Evolutionary conservation across 2,888 invertebrate genomes (phyloP).

Genomic region (Drosophila multiciliata): DNA sequence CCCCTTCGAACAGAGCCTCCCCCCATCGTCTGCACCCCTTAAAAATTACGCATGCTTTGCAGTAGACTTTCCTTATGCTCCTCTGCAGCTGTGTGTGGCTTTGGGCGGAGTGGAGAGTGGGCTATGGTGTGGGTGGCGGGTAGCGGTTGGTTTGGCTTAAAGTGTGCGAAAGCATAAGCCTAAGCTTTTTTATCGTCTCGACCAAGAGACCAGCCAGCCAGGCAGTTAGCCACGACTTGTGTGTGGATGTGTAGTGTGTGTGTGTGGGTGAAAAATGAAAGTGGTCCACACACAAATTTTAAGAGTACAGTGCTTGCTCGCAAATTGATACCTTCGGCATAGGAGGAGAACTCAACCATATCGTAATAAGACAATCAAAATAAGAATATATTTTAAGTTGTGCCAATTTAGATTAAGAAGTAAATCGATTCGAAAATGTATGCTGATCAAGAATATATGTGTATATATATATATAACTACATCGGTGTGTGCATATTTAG

Average conservation of each 20-base stretch:
- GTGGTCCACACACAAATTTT: conserved; percentile 43
- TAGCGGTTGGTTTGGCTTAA: conserved; percentile 48
- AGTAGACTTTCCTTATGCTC: conserved; percentile 59
- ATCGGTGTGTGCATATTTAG: neutral
- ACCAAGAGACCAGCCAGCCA: conserved; percentile 61
- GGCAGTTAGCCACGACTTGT: conserved; percentile 27
- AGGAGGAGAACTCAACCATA: neutral
- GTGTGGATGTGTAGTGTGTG: conserved; percentile 10
- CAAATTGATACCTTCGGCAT: neutral
- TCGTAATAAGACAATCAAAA: neutral
- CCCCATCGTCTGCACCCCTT: neutral
- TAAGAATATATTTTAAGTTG: neutral
- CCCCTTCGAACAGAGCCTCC: conserved; percentile 30
- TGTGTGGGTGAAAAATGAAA: conserved; percentile 59
- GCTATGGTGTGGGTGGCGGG: neutral
- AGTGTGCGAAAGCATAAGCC: conserved; percentile 78
- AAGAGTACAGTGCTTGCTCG: conserved; percentile 3
- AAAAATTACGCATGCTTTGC: conserved; percentile 67
- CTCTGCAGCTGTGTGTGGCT: conserved; percentile 19
- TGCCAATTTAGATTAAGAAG: neutral
- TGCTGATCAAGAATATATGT: neutral
- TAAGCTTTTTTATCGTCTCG: conserved; percentile 79
- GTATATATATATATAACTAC: neutral
- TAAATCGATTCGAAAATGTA: neutral
- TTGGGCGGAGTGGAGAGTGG: neutral